phyloP scores from a whole-genome alignment of 2,113 vertebrate species.

The Trematocara macrostoma region DNA sequence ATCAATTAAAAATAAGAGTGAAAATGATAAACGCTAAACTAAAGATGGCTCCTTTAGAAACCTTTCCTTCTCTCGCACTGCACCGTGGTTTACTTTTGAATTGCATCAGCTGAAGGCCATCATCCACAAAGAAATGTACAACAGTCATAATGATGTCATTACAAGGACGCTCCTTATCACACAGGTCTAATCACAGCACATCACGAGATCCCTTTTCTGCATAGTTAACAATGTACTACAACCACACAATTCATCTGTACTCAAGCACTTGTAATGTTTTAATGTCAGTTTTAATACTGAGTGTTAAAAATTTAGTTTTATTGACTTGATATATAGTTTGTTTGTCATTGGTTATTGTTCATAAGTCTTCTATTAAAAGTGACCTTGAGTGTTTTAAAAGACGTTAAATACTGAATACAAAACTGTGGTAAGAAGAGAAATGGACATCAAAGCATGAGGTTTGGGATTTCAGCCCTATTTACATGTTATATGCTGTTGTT shows the following conservation, averaged over 20 bases:
- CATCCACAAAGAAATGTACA: neutral
- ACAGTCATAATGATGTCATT: neutral
- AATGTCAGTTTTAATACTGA: neutral
- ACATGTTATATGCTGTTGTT: neutral
- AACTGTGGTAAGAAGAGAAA: neutral
- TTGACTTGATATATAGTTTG: neutral
- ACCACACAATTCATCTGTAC: neutral
- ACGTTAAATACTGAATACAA: neutral
- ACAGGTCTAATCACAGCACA: neutral
- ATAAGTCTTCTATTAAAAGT: neutral
- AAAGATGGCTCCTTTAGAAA: neutral
- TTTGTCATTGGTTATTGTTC: neutral
- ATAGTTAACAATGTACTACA: neutral
- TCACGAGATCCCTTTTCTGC: neutral
- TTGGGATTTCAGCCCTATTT: neutral
- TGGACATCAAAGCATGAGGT: neutral
- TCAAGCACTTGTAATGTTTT: neutral
- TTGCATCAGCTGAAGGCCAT: neutral
- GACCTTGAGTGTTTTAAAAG: neutral
- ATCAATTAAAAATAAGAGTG: neutral
- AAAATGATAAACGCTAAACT: neutral
- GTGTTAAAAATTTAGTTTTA: neutral
- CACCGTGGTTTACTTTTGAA: neutral
- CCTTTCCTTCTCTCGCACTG: fast-evolving
- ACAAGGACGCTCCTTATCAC: neutral